Conservation (phyloP, 2,797 vertebrate genomes). For the Sandelia bainsii region DNA sequence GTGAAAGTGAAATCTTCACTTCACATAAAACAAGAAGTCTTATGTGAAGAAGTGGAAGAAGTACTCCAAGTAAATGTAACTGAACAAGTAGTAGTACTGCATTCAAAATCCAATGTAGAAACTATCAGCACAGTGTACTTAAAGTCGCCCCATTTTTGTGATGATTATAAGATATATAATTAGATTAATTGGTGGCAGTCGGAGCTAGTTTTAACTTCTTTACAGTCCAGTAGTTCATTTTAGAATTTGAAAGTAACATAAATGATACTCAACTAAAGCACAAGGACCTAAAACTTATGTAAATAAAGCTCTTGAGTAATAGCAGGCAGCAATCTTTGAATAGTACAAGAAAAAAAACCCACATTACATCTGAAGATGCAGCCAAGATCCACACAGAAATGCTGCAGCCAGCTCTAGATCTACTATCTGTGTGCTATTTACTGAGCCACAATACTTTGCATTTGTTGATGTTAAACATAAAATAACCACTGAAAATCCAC, state of each 20-base stretch:
- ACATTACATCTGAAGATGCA: too few species aligned
- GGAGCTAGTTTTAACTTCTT: too few species aligned
- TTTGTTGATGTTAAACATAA: conserved; percentile 22
- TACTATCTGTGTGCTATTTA: neutral
- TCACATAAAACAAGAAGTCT: neutral
- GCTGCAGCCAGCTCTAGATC: neutral
- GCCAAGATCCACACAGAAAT: neutral
- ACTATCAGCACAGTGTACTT: neutral
- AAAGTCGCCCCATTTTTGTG: neutral
- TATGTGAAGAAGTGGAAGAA: too few species aligned
- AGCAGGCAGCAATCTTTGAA: too few species aligned
- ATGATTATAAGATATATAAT: too few species aligned
- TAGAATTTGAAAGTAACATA: too few species aligned
- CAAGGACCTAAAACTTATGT: too few species aligned
- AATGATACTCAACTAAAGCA: too few species aligned
- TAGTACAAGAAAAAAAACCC: too few species aligned
- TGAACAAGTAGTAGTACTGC: neutral
- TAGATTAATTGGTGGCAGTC: too few species aligned
- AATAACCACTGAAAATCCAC: neutral
- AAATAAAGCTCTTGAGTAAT: too few species aligned
- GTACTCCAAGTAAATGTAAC: neutral
- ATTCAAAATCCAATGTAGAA: neutral
- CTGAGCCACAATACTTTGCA: neutral
- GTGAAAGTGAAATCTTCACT: neutral
- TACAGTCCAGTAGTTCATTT: too few species aligned